Percentiles rank a stretch among this genome's conserved stretches.
Evolutionary conservation across 2,113 vertebrate species (phyloP).

Genomic region (Rissa tridactyla): DNA sequence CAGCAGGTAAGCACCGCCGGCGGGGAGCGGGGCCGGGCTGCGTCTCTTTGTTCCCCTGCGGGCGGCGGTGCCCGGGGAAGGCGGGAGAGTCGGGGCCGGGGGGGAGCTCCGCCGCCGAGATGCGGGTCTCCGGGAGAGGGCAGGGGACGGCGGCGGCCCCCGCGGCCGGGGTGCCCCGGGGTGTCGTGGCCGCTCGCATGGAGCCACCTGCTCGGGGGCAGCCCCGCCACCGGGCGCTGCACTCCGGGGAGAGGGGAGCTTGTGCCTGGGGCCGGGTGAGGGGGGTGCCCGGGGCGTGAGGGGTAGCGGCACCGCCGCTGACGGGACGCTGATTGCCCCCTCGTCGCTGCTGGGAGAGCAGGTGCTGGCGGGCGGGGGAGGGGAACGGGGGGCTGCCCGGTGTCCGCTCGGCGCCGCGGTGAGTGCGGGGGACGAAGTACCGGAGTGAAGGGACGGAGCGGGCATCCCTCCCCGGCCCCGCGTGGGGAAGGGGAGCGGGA

Average conservation of each 20-base stretch:
- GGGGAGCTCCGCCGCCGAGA: too few relatives aligned
- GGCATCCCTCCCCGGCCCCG: rapidly evolving
- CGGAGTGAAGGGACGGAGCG: not conserved
- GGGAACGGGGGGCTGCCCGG: not conserved
- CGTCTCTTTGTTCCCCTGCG: constrained; percentile 77
- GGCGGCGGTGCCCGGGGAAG: constrained; percentile 9
- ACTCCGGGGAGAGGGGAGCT: not conserved
- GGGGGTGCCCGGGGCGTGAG: not conserved
- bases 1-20: constrained; percentile 72
- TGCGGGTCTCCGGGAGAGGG: not conserved
- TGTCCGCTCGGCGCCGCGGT: not conserved
- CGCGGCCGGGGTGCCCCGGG: not conserved
- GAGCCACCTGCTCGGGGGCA: constrained; percentile 32
- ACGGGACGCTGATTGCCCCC: not conserved
- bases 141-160: not conserved
- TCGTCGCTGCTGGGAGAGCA: not conserved
- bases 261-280: not conserved
- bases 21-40: constrained; percentile 36
- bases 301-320: not conserved
- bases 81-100: not conserved
- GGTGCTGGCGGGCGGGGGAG: not conserved
- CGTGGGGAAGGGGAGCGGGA: not conserved
- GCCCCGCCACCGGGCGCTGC: not conserved
- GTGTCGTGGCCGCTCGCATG: not conserved
- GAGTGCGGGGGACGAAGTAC: not conserved